Percentiles rank a stretch among this genome's conserved stretches.
Conservation (phyloP, 2,797 vertebrate species). For the Propithecus deckenii region DNA sequence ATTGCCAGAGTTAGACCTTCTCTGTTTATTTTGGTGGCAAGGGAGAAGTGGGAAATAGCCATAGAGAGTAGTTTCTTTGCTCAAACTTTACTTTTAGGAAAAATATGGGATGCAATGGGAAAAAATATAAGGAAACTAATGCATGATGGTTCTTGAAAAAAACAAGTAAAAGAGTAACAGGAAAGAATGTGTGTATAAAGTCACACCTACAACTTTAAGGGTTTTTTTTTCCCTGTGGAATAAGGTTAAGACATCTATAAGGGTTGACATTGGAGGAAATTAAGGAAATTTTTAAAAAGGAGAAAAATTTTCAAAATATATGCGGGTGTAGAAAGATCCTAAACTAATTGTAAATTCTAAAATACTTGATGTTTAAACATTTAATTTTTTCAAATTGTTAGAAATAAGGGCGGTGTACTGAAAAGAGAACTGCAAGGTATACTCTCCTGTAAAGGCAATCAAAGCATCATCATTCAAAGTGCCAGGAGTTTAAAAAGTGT, state of each 20-base stretch:
- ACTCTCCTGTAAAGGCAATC: not conserved
- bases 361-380: not conserved
- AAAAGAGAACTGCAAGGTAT: not conserved
- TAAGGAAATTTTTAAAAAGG: not conserved
- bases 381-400: not conserved
- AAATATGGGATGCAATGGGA: not conserved
- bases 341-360: constrained; percentile 3
- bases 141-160: not conserved
- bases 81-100: constrained; percentile 3
- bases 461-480: not conserved
- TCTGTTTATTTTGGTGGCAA: not conserved
- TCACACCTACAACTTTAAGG: not conserved
- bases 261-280: not conserved
- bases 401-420: not conserved
- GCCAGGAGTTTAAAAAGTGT: not conserved
- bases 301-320: not conserved
- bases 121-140: not conserved
- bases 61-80: not conserved
- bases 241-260: not conserved
- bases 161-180: not conserved
- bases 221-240: not conserved
- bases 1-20: not conserved
- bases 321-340: not conserved
- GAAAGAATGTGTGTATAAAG: not conserved
- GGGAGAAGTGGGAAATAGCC: not conserved